phyloP scores from a whole-genome alignment of 2,888 invertebrate genomes.

The Mesorhabditis spiculigera region DNA sequence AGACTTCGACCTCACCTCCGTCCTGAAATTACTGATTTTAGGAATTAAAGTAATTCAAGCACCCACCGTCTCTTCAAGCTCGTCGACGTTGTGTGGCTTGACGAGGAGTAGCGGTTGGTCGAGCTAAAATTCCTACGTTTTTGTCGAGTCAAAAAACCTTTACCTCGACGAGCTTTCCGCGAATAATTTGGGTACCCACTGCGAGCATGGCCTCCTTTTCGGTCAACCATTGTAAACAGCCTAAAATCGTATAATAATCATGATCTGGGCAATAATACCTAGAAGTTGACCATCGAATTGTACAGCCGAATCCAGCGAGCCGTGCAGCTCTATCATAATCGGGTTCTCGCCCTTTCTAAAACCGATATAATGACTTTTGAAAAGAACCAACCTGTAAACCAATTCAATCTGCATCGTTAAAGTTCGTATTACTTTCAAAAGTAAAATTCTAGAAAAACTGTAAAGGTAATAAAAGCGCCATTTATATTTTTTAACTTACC shows the following conservation, averaged over 20 bases:
- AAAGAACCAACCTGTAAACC: neutral
- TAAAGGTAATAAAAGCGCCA: no score
- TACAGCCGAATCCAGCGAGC: neutral
- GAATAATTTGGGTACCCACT: neutral
- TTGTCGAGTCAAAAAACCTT: neutral
- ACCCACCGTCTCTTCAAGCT: neutral
- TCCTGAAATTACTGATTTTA: neutral
- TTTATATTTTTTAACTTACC: no score
- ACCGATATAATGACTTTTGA: neutral
- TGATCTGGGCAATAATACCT: neutral
- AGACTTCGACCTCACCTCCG: neutral
- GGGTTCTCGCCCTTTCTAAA: slow-evolving; percentile 4
- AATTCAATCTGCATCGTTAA: neutral
- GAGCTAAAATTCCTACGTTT: neutral
- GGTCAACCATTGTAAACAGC: slow-evolving; percentile 2
- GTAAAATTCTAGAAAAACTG: no score
- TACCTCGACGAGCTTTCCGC: slow-evolving; percentile 1
- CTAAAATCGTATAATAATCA: neutral
- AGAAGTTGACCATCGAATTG: neutral
- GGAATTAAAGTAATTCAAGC: neutral
- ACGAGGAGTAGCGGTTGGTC: neutral
- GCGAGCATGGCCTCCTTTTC: slow-evolving; percentile 2
- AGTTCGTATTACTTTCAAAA: neutral
- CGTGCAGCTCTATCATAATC: neutral
- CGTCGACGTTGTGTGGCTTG: neutral